Base-by-base conservation (phyloP, 2,888 invertebrate species). In the Galeruca laticollis region DNA sequence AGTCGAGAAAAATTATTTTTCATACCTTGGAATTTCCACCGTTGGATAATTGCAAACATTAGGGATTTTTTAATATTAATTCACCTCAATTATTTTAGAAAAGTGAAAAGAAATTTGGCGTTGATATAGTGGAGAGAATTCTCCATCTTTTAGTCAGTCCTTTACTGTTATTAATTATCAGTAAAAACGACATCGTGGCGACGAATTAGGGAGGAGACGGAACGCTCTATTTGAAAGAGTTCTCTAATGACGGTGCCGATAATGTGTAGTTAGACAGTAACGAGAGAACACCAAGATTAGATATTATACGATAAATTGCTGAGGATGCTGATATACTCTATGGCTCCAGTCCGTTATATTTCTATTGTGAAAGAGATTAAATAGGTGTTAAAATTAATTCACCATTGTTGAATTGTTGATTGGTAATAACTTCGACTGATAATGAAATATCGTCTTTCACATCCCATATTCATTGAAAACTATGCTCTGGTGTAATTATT, bases 201-300 rank as follows among this genome's bases (percentile, higher is more conserved):
- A 49, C 49, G 20, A 49, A 26, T 52, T 26, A 4, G 26, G 26
- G 52, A 11, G 52, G 21, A 52, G 26, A 52, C 49, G 20, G 5
- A 49, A n/a, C 40, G 9, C 47, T 47, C 18, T 47, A 18, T 15
- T 47, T 15, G 18, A 47, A 54, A 54, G 54, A 54, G 54, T 54
- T 54, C 31, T 31, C 31, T 21, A 26, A 54, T 54, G 13, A 54
- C 26, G 31, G 26, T 31, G 21, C 31, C 13, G 21, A 54, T 54
- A 54, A 54, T 54, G 21, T 13, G 54, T 31, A 31, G 54, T 54
- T 26, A 54, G 54, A 31, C 31, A n/a, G 8, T 8, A 31, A 31
- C 21, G 11, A 43, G 43, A 13, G 15, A 43, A 43, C 10, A 43
- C 1, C 13, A 54, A 54, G 54, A 54, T 31, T 54, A 54, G 47